Evolutionary conservation across 2,888 invertebrate genomes (phyloP).

Genomic region (Himalopsyche anomala): DNA sequence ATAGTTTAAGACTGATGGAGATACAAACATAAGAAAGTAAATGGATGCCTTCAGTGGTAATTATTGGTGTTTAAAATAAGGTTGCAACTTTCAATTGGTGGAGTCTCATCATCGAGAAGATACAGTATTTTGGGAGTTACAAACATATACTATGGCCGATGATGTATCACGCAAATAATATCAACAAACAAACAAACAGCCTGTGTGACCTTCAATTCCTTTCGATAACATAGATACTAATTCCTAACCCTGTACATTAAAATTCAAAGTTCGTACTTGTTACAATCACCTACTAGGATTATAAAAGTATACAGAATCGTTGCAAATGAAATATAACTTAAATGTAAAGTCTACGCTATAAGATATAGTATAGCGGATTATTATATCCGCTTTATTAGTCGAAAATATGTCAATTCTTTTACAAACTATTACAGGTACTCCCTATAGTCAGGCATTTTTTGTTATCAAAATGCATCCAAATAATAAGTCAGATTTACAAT

Average conservation of each 20-base stretch:
- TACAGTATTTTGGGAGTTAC: too few relatives aligned
- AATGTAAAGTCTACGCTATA: too few relatives aligned
- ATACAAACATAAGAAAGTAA: too few relatives aligned
- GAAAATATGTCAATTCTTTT: slow-evolving; percentile 3
- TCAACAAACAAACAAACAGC: not conserved
- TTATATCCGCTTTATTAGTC: not conserved
- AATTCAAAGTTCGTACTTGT: not conserved
- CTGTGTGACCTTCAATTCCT: not conserved
- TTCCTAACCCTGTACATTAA: not conserved
- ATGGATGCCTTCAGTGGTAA: too few relatives aligned
- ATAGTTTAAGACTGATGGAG: too few relatives aligned
- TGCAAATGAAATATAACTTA: not conserved
- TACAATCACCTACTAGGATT: not conserved
- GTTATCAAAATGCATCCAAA: too few relatives aligned
- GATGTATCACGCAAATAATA: not conserved
- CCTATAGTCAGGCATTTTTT: too few relatives aligned
- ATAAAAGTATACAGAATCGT: slow-evolving; percentile 16
- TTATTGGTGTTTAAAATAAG: too few relatives aligned
- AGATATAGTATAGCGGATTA: not conserved
- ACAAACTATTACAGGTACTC: not conserved
- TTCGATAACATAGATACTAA: not conserved
- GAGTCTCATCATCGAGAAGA: too few relatives aligned
- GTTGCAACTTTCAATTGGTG: too few relatives aligned
- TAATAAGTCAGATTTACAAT: too few relatives aligned
- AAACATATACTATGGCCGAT: too few relatives aligned